Evolutionary conservation across 2,797 vertebrate species (phyloP).

Genomic region (Myripristis murdjan): DNA sequence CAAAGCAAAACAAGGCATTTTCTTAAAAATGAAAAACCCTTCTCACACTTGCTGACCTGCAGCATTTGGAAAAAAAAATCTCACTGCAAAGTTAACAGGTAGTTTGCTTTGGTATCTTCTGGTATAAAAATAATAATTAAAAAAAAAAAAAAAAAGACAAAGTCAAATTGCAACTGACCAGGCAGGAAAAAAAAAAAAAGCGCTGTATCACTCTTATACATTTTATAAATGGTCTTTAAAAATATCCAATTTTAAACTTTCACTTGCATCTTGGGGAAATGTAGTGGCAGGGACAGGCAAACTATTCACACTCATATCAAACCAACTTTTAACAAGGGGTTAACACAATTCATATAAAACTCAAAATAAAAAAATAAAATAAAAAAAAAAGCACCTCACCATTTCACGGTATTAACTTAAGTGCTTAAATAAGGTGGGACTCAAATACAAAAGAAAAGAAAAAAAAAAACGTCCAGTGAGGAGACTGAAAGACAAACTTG

Average conservation of each 20-base stretch:
- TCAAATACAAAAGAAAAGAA: conserved; percentile 10
- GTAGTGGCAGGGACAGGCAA: conserved; percentile 13
- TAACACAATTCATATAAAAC: conserved; percentile 22
- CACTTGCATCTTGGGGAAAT: not conserved
- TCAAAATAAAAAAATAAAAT: conserved; percentile 6
- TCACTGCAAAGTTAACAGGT: conserved; percentile 71
- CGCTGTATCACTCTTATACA: conserved; percentile 1
- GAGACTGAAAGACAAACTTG: conserved; percentile 23
- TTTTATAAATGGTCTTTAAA: conserved; percentile 1
- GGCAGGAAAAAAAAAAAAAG: not conserved
- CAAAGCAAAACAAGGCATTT: conserved; percentile 41
- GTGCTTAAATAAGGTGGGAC: conserved; percentile 53
- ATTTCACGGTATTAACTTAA: conserved; percentile 62
- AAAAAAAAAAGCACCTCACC: conserved; percentile 48
- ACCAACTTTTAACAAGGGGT: too few species aligned
- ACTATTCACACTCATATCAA: too few species aligned
- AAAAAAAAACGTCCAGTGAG: conserved; percentile 23
- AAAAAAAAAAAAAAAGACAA: conserved; percentile 1
- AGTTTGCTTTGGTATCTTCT: conserved; percentile 69
- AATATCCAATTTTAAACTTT: conserved; percentile 25
- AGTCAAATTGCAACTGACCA: conserved; percentile 30
- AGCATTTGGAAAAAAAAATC: conserved; percentile 57
- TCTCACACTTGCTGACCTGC: conserved; percentile 70
- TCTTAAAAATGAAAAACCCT: conserved; percentile 19
- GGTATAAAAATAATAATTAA: too few species aligned